Evolutionary conservation across 1,140 invertebrate genomes (phyloP).

Genomic region (Drosophila leontia): DNA sequence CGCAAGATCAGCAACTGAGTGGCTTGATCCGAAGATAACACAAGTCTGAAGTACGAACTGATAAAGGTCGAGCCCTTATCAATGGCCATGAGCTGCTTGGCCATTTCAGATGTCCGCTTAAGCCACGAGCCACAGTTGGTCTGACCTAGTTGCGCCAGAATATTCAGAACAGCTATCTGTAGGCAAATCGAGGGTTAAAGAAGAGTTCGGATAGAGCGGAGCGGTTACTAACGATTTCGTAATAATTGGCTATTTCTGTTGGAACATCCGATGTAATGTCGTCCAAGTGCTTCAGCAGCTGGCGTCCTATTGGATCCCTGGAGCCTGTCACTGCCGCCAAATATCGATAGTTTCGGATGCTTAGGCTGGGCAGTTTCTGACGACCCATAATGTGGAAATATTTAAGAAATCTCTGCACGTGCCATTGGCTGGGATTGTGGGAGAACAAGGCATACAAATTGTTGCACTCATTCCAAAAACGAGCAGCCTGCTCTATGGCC

Average conservation of each 20-base stretch:
- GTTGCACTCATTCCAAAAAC: conserved; percentile 49
- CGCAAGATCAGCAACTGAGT: conserved; percentile 38
- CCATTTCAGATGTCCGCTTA: background rate
- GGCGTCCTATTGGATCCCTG: conserved; percentile 11
- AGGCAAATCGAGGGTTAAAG: background rate
- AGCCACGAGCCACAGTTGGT: conserved; percentile 32
- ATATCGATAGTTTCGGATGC: conserved; percentile 31
- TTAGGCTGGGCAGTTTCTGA: conserved; percentile 9
- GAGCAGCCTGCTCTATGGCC: conserved; percentile 9
- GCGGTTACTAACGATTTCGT: conserved; percentile 51
- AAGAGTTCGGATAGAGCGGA: background rate
- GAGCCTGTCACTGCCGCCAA: conserved; percentile 20
- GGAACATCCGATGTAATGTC: background rate
- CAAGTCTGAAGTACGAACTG: conserved; percentile 42
- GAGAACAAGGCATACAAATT: conserved; percentile 59
- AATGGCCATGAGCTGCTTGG: conserved; percentile 13
- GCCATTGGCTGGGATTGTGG: conserved; percentile 37
- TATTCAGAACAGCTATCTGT: conserved; percentile 44
- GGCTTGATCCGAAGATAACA: background rate
- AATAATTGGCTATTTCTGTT: conserved; percentile 44
- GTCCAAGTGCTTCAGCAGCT: conserved; percentile 36
- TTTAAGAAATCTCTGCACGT: conserved; percentile 54
- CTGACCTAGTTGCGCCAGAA: conserved; percentile 11
- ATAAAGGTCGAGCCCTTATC: conserved; percentile 17
- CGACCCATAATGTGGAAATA: conserved; percentile 46